Percentiles rank a stretch among this genome's conserved stretches.
These are phyloP conservation scores for Drosophila longiperda DNA, from an alignment of 2,888 invertebrate species.

Conservation along the genomic window DNA sequence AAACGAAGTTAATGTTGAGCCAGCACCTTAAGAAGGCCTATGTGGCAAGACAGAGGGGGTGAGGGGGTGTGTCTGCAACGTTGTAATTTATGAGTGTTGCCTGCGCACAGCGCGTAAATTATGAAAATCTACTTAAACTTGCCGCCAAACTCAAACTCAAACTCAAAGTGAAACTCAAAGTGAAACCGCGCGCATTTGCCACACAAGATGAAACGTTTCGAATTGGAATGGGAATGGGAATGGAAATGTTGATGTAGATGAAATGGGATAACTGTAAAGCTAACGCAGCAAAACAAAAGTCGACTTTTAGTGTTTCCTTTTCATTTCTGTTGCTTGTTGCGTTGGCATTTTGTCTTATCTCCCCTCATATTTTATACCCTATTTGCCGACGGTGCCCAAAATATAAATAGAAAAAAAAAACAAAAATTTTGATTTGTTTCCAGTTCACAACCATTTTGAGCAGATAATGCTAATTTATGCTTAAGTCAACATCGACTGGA, in stretches of 20 bases:
- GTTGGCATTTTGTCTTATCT: conserved; percentile 55
- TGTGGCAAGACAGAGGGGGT: background rate
- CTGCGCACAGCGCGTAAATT: conserved; percentile 72
- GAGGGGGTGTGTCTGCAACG: conserved; percentile 16
- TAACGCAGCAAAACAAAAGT: conserved; percentile 76
- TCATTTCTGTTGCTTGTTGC: conserved; percentile 34
- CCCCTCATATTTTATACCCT: conserved; percentile 55
- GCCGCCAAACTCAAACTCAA: conserved; percentile 46
- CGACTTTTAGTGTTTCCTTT: conserved; percentile 30
- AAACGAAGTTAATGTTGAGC: conserved; percentile 31
- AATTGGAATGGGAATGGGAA: conserved; percentile 2
- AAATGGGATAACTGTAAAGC: conserved; percentile 36
- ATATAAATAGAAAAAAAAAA: background rate
- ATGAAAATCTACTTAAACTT: conserved; percentile 80
- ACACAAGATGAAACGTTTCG: conserved; percentile 2
- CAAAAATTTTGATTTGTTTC: conserved; percentile 53
- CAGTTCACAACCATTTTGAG: conserved; percentile 14
- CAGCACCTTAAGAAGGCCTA: conserved; percentile 22
- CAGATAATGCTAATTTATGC: conserved; percentile 50
- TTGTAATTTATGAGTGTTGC: conserved; percentile 75
- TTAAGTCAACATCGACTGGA: conserved; percentile 5
- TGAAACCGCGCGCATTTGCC: conserved; percentile 37
- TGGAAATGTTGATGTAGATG: background rate
- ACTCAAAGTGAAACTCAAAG: conserved; percentile 64
- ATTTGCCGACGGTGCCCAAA: conserved; percentile 24